Evolutionary conservation across 1,140 invertebrate species (phyloP).

Genomic region (Caenorhabditis tropicalis): DNA sequence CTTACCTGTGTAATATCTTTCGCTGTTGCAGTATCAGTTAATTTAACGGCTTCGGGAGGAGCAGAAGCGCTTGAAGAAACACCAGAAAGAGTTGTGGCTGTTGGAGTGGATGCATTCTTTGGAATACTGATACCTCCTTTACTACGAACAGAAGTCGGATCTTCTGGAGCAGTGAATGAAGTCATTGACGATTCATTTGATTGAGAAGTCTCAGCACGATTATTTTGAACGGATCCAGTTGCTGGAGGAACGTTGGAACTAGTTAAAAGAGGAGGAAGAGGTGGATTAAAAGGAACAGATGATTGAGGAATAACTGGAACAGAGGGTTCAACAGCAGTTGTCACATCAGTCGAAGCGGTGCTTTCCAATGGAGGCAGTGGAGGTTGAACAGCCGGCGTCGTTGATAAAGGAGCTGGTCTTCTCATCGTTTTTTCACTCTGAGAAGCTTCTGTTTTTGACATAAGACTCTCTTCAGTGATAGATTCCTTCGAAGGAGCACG

Average conservation of each 20-base stretch:
- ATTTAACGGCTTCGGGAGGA: neutral
- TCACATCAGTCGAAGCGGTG: neutral
- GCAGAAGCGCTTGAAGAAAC: neutral
- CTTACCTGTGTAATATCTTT: conserved; percentile 14
- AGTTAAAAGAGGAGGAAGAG: neutral
- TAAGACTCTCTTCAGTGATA: neutral
- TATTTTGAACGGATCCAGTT: neutral
- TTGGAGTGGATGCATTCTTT: neutral
- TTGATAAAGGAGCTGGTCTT: neutral
- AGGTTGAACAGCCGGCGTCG: neutral
- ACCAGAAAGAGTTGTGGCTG: conserved; percentile 23
- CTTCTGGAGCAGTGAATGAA: conserved; percentile 1
- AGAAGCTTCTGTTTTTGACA: neutral
- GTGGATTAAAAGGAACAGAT: neutral
- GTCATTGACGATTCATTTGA: conserved; percentile 13
- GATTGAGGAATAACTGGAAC: neutral
- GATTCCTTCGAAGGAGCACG: conserved; percentile 7
- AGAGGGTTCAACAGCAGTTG: neutral
- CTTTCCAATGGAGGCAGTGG: neutral
- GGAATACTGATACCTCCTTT: neutral
- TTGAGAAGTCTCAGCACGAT: neutral
- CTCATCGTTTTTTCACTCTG: neutral
- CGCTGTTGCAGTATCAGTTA: neutral
- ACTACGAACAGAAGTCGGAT: neutral
- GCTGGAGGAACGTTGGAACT: neutral